These are phyloP conservation scores for Panopea generosa DNA, from an alignment of 2,888 invertebrate genomes.

Conservation along the genomic window DNA sequence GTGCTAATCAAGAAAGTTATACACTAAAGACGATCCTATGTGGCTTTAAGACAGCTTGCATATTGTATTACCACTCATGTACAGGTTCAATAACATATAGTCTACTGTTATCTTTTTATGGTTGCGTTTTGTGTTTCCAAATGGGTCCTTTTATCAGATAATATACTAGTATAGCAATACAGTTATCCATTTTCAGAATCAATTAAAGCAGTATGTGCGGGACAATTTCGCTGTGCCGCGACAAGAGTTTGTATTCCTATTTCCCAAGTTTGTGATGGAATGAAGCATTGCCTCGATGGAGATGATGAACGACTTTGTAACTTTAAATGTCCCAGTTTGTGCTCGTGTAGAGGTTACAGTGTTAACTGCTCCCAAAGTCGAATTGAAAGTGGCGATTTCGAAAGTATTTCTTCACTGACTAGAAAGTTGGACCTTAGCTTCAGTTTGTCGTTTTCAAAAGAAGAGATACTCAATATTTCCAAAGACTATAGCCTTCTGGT, in stretches of 20 bases:
- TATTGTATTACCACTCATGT: too few species aligned
- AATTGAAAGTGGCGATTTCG: not conserved
- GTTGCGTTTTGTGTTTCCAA: too few species aligned
- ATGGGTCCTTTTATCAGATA: too few species aligned
- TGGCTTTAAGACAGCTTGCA: too few species aligned
- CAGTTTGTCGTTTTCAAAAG: not conserved
- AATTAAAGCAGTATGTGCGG: not conserved
- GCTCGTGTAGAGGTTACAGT: not conserved
- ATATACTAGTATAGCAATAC: too few species aligned
- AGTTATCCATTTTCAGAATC: too few species aligned
- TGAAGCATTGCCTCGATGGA: slow-evolving; percentile 55
- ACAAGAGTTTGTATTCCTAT: not conserved
- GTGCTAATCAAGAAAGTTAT: too few species aligned
- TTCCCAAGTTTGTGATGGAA: slow-evolving; percentile 44
- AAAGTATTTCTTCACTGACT: not conserved
- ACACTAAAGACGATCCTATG: too few species aligned
- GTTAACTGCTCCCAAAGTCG: not conserved
- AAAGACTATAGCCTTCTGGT: not conserved
- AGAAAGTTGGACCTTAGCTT: too few species aligned
- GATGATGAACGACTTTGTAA: slow-evolving; percentile 29
- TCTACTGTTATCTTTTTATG: too few species aligned
- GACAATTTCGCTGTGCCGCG: not conserved
- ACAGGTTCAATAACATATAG: too few species aligned
- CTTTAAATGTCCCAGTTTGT: not conserved
- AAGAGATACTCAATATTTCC: not conserved